Conservation (phyloP, 2,797 vertebrate species). For the Alauda arvensis region DNA sequence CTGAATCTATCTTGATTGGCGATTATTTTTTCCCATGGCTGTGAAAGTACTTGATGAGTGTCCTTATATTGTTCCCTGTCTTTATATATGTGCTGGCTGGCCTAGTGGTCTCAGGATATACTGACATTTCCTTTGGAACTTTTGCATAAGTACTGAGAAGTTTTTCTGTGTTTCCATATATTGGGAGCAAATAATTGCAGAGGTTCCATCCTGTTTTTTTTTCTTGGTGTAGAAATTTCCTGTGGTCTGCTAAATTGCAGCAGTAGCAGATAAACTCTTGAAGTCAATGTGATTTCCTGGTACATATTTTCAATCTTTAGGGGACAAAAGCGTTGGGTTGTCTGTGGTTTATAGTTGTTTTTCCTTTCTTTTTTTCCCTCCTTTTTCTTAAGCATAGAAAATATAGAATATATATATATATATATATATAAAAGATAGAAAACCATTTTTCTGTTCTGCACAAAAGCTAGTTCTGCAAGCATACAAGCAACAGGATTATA, state of each 20-base stretch:
- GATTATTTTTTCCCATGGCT: neutral
- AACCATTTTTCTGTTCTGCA: neutral
- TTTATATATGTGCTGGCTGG: neutral
- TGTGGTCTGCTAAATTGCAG: slow-evolving; percentile 56
- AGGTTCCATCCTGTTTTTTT: slow-evolving; percentile 39
- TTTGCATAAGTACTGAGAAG: slow-evolving; percentile 80
- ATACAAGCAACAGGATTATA: neutral
- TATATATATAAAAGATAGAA: neutral
- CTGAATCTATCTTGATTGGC: neutral
- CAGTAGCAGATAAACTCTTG: slow-evolving; percentile 68
- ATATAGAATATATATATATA: too few species aligned
- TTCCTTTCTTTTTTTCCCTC: accelerated
- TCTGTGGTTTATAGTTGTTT: neutral
- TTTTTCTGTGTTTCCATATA: slow-evolving; percentile 74
- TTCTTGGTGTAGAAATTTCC: slow-evolving; percentile 55
- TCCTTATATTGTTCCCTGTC: neutral
- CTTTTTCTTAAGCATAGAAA: neutral
- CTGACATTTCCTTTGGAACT: slow-evolving; percentile 70
- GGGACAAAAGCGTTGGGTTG: slow-evolving; percentile 48
- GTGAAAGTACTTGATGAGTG: neutral
- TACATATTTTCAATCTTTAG: slow-evolving; percentile 82
- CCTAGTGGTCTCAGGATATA: slow-evolving; percentile 75
- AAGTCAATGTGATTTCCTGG: slow-evolving; percentile 78
- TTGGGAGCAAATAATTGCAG: slow-evolving; percentile 36
- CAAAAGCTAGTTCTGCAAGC: neutral